Conservation (phyloP, 2,113 vertebrate genomes). For the Lanius ludovicianus region DNA sequence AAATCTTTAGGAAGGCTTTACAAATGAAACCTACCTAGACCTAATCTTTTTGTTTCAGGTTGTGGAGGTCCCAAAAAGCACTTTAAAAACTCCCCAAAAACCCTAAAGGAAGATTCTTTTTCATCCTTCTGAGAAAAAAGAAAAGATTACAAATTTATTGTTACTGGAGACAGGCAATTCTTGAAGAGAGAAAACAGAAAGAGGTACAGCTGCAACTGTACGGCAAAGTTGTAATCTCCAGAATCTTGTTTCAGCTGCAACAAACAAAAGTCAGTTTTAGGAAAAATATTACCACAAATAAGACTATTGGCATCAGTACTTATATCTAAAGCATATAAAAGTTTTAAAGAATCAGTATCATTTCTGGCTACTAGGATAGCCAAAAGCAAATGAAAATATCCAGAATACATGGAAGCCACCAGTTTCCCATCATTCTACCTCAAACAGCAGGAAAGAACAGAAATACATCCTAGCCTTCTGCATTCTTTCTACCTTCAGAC, state of each 20-base stretch:
- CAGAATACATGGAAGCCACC: neutral
- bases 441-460: neutral
- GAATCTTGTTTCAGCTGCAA: neutral
- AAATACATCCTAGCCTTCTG: accelerated
- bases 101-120: neutral
- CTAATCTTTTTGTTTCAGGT: neutral
- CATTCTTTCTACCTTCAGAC: neutral
- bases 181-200: neutral
- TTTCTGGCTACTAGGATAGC: neutral
- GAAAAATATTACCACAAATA: neutral
- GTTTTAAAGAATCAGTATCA: neutral
- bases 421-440: neutral
- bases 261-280: neutral
- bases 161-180: neutral
- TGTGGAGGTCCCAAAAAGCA: neutral
- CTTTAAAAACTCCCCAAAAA: neutral
- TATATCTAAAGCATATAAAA: neutral
- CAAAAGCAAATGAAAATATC: neutral
- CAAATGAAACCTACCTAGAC: neutral
- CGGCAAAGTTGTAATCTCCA: neutral
- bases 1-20: neutral
- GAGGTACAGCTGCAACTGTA: neutral
- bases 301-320: neutral
- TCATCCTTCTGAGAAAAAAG: neutral
- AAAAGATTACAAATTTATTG: neutral